Conservation (phyloP, 2,113 vertebrate species). For the Onychorhynchus coronatus region DNA sequence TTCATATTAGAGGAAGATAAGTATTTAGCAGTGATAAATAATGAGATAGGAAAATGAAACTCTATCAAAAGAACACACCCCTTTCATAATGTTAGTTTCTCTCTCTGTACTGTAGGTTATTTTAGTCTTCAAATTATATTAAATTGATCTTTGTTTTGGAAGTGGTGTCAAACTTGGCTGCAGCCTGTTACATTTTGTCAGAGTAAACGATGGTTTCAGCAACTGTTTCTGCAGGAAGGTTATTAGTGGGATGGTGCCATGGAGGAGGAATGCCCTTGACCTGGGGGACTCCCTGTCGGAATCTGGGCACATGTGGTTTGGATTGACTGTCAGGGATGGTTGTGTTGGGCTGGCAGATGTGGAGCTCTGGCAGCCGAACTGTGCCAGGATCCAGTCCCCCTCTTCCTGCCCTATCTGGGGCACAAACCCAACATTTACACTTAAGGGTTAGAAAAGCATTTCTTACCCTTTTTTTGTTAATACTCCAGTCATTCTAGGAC, state of each 20-base stretch:
- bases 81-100: neutral
- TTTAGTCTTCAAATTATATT: neutral
- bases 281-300: constrained; percentile 40
- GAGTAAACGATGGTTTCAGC: constrained; percentile 16
- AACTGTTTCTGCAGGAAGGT: neutral
- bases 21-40: constrained; percentile 41
- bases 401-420: fast-evolving
- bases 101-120: neutral
- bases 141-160: neutral
- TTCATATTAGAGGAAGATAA: constrained; percentile 65
- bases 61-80: neutral
- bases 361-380: neutral
- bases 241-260: constrained; percentile 35
- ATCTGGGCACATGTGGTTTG: constrained; percentile 56
- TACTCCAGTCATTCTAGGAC: neutral
- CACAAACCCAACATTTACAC: neutral
- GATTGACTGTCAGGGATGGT: neutral
- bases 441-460: neutral
- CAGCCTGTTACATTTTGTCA: constrained; percentile 39
- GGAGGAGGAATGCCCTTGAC: constrained; percentile 67
- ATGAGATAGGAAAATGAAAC: constrained; percentile 14
- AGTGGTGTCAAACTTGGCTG: neutral
- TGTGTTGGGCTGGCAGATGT: constrained; percentile 39
- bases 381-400: constrained; percentile 11
- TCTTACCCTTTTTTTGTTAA: neutral